Base-by-base conservation (phyloP, 2,888 invertebrate genomes). In the Drosophila anomalata region DNA sequence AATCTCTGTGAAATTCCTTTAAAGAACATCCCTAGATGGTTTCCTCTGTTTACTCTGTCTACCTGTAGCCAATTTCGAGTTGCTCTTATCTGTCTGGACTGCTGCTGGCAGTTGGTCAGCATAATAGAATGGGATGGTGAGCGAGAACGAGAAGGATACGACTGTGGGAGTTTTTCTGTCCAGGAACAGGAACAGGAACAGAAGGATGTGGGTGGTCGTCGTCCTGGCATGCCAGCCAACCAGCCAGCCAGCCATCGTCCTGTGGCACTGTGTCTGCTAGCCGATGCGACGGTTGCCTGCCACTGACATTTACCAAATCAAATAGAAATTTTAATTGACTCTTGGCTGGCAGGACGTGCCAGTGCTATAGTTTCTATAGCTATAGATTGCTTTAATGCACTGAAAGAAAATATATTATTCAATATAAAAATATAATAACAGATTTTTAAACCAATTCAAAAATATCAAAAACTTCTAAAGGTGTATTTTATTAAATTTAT, bases 281-380 rank as follows among this genome's bases (percentile, higher is more conserved):
- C 8, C 29, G 9, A 7, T 20, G 9, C 24, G 17, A 24, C 22
- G 39, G 31, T 14, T 51, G 55, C 42, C 57, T 79, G 71, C 60
- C 71, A 78, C 82, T 82, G 82, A 77, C 86, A 78, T 82, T 88
- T 86, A 76, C 83, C 86, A 88, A 84, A 88, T 84, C 83, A 84
- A 84, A 84, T 84, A 84, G 83, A 88, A 84, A 84, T 88, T 88
- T 84, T 84, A 84, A 84, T 84, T 84, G 88, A 84, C 84, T 84
- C 81, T 86, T 83, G 78, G 60, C 68, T 54, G 60, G 54, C 44
- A 46, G 52, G 70, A 76, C 85, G 81, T 82, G 81, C 68, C 69
- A 62, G 31, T n/a, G 56, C 60, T 50, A 39, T 51, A 36, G 39
- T 74, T 58, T 58, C 41, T 29, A 29, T 9, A 29, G 29, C 22